Percentiles rank a stretch among this genome's conserved stretches.
Evolutionary conservation across 2,113 vertebrate species (phyloP).

Genomic region (Daubentonia madagascariensis): DNA sequence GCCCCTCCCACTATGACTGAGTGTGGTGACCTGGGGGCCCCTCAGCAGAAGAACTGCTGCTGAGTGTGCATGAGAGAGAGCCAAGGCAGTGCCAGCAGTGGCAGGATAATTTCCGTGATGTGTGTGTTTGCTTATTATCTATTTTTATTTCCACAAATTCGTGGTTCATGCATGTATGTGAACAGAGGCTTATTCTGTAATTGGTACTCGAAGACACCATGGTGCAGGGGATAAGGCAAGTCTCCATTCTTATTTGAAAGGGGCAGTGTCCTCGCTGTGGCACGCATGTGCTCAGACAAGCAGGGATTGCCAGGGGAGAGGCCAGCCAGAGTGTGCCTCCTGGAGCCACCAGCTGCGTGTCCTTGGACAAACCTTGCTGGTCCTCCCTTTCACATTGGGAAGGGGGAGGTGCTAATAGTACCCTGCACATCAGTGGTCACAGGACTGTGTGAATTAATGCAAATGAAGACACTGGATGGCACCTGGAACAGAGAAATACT

Average conservation of each 20-base stretch:
- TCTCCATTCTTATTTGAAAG: neutral
- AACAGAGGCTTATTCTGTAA: too few species aligned
- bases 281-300: neutral
- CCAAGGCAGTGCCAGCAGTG: too few species aligned
- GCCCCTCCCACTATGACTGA: neutral
- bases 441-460: neutral
- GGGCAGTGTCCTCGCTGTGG: too few species aligned
- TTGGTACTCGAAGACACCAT: neutral
- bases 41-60: too few species aligned
- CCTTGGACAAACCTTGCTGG: neutral
- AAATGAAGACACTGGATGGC: neutral
- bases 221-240: neutral
- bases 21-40: neutral
- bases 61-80: neutral
- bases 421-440: accelerated
- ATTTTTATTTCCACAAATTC: neutral
- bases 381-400: neutral
- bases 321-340: neutral
- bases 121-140: neutral
- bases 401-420: neutral
- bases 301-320: too few species aligned
- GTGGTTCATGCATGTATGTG: accelerated
- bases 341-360: too few species aligned
- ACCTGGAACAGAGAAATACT: too few species aligned
- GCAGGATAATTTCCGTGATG: neutral